Evolutionary conservation across 2,113 vertebrate genomes (phyloP).

Genomic region (Corvus cornix): DNA sequence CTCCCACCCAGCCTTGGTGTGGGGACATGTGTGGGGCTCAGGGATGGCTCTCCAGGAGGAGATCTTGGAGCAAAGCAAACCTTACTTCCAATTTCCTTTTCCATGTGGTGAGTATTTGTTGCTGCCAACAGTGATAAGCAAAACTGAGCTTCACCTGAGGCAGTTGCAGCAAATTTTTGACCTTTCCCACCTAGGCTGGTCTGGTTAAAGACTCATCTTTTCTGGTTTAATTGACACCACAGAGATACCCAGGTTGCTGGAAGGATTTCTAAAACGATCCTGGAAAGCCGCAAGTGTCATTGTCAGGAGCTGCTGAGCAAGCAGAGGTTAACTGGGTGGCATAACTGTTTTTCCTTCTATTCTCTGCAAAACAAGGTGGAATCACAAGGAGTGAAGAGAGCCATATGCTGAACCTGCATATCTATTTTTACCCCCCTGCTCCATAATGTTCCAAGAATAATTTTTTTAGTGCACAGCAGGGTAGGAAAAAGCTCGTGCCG

Average conservation of each 20-base stretch:
- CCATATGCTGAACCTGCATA: slow-evolving; percentile 45
- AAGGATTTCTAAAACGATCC: not conserved
- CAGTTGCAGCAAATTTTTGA: not conserved
- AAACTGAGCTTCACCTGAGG: not conserved
- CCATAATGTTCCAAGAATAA: slow-evolving; percentile 55
- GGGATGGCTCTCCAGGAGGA: not conserved
- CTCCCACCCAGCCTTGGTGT: too few species aligned
- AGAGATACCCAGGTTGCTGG: not conserved
- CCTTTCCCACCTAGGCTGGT: not conserved
- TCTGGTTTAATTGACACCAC: not conserved
- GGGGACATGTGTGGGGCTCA: fast-evolving
- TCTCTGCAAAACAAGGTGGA: not conserved
- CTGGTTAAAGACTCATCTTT: not conserved
- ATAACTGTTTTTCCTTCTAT: not conserved
- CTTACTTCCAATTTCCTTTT: not conserved
- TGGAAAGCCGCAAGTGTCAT: not conserved
- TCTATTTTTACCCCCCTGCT: slow-evolving; percentile 61
- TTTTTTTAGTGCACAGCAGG: slow-evolving; percentile 47
- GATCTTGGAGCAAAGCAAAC: not conserved
- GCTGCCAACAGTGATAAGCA: not conserved
- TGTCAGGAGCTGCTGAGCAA: not conserved
- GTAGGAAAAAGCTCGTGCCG: slow-evolving; percentile 54
- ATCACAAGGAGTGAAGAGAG: not conserved
- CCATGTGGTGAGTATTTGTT: not conserved
- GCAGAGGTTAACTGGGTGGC: not conserved